Evolutionary conservation across 2,797 vertebrate species (phyloP).

Genomic region (Menidia menidia): DNA sequence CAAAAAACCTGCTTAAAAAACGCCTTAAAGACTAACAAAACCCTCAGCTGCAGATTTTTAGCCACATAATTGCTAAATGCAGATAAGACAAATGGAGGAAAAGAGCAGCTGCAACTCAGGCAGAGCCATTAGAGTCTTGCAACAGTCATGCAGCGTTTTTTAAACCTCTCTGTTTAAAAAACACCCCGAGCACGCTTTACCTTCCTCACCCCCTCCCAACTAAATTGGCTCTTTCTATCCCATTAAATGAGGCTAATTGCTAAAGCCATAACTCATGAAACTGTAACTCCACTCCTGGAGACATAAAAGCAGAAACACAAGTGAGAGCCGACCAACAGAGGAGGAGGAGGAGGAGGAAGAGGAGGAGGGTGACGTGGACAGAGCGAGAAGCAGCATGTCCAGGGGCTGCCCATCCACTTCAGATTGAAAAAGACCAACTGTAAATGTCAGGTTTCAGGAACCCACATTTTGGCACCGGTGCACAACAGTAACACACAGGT

Average conservation of each 20-base stretch:
- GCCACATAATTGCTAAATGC: slow-evolving; percentile 24
- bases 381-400: neutral
- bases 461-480: neutral
- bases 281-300: slow-evolving; percentile 21
- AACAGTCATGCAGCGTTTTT: slow-evolving; percentile 38
- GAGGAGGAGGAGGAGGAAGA: neutral
- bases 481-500: neutral
- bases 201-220: neutral
- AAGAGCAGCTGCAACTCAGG: neutral
- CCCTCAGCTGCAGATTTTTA: neutral
- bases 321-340: neutral
- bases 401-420: neutral
- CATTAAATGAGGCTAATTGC: too few relatives aligned
- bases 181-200: slow-evolving; percentile 19
- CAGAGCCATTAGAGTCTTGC: neutral
- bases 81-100: slow-evolving; percentile 10
- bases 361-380: neutral
- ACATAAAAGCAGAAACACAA: neutral
- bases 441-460: neutral
- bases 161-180: slow-evolving; percentile 17
- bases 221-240: too few relatives aligned
- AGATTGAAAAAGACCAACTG: neutral
- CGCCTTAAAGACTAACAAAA: neutral
- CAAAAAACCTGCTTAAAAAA: neutral
- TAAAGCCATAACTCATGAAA: neutral